Evolutionary conservation across 2,797 vertebrate genomes (phyloP).

Genomic region (Periparus ater): DNA sequence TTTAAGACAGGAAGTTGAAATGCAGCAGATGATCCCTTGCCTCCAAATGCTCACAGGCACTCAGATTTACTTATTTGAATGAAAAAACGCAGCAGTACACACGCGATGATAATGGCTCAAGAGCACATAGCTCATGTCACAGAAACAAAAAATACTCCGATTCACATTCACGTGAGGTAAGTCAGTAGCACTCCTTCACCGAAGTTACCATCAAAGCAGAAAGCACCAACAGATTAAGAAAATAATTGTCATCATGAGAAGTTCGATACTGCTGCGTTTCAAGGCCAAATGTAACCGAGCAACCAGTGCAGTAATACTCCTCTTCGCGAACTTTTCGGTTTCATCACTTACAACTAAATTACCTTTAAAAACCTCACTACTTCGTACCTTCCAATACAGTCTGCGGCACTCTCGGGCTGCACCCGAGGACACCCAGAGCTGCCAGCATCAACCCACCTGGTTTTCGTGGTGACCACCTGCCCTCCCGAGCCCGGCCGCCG

Average conservation of each 20-base stretch:
- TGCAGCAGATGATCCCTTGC: neutral
- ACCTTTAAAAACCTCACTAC: neutral
- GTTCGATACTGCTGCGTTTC: neutral
- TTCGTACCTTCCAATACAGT: fast-evolving
- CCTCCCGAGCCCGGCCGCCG: neutral
- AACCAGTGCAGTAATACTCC: neutral
- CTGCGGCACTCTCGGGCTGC: neutral
- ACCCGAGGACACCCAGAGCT: neutral
- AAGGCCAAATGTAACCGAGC: neutral
- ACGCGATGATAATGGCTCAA: neutral
- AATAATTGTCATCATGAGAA: fast-evolving
- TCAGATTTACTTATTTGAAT: neutral
- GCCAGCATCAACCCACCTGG: fast-evolving
- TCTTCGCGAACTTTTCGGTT: neutral
- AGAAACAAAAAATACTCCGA: neutral
- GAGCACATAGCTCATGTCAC: neutral
- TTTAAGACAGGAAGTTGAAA: neutral
- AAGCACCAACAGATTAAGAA: fast-evolving
- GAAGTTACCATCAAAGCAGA: neutral
- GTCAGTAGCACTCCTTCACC: neutral
- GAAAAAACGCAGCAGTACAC: neutral
- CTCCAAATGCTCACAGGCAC: neutral
- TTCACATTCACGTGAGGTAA: neutral
- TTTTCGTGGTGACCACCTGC: fast-evolving
- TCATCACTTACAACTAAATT: too few relatives aligned